Evolutionary conservation across 1,140 invertebrate species (phyloP), one percentile per base, ranked within the genome.

Genomic region (Habropoda laboriosa): DNA sequence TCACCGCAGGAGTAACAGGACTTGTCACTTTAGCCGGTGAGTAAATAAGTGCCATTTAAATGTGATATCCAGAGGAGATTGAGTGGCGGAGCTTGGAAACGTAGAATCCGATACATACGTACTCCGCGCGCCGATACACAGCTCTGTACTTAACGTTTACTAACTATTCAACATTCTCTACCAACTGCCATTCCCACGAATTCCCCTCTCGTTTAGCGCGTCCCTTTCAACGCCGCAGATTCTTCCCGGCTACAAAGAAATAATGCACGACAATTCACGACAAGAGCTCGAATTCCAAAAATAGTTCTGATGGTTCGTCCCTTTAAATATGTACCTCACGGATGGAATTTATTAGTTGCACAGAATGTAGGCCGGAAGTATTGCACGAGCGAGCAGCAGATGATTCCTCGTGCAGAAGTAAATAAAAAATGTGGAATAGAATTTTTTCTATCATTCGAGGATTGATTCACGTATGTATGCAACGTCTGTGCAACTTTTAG

Each of bases 41-140:
- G 79, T 82, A 83, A 87, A 87, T 87, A 86, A 87, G 85, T 83
- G 32, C 81, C 84, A 82, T 87, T 87, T 87, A 86, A 87, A 86
- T 83, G 74, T 79, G 82, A 86, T 83, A 86, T 86, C 68, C 67
- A 42, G 82, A 49, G 47, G 74, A 73, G 66, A 87, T 79, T 66
- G 80, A 32, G 73, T 53, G 74, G 74, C 45, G 51, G 67, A 42
- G 32, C 45, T 70, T 55, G 61, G 49, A 55, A 53, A 63, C 68
- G 45, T 67, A 72, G 81, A 86, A 86, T 74, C 73, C 81, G 78
- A 87, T 86, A 87, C 75, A 68, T 82, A 87, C 72, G 60, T 75
- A 83, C 81, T 87, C 73, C 51, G 49, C 68, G 64, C 57, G 49
- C 86, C 55, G 85, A 86, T 87, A 87, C 79, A 80, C 51, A 72